These are phyloP conservation scores for Leucosticte australis DNA, from an alignment of 2,113 vertebrate genomes.

Conservation along the genomic window DNA sequence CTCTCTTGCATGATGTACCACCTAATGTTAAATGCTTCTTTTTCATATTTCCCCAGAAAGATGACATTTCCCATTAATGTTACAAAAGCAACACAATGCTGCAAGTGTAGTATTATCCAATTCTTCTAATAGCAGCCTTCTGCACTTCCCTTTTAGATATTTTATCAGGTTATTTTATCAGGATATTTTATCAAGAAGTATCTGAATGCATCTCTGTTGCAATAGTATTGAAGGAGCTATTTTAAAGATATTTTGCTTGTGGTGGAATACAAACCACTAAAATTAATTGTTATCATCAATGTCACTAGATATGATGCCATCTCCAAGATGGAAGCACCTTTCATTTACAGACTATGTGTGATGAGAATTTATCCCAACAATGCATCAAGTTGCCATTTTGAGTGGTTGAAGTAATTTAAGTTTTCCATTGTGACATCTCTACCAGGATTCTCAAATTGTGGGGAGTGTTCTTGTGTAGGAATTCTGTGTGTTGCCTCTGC, in stretches of 20 bases:
- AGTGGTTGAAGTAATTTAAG: neutral
- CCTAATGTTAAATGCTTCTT: neutral
- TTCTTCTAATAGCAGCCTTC: neutral
- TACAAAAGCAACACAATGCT: neutral
- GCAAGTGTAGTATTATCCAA: neutral
- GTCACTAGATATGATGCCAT: neutral
- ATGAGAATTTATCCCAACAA: neutral
- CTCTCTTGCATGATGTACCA: neutral
- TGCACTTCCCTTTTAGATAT: neutral
- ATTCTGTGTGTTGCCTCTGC: neutral
- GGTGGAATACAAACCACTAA: neutral
- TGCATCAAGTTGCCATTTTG: neutral
- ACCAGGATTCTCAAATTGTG: neutral
- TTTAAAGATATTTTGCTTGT: neutral
- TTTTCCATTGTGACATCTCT: neutral
- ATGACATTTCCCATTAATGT: neutral
- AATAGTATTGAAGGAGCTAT: neutral
- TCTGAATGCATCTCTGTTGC: neutral
- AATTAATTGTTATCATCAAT: neutral
- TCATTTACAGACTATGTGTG: accelerated
- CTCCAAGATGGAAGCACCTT: neutral
- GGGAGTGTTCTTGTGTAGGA: neutral
- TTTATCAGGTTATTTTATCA: neutral
- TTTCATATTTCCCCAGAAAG: neutral
- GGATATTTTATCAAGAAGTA: neutral